Base-by-base conservation (phyloP, 2,888 invertebrate species). In the Diloba caeruleocephala region DNA sequence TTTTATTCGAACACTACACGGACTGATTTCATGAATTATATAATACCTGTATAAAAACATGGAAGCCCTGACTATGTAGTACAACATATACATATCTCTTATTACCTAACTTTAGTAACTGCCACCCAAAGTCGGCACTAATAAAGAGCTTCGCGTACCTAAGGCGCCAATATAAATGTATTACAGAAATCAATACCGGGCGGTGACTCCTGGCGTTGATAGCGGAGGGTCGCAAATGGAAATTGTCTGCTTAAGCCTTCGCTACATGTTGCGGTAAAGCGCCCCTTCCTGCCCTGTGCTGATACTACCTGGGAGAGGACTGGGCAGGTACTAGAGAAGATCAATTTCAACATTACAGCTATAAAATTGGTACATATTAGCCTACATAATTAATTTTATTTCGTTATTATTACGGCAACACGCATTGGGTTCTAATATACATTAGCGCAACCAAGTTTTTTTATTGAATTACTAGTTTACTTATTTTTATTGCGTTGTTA, bases 211-310 rank as follows among this genome's bases (percentile, higher is more conserved):
- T 36, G 31, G n/a, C n/a, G n/a, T 50, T 50, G 57, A 66, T 53
- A 60, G 46, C 43, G 48, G 38, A 45, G 65, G 48, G 29, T 49
- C 45, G 33, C 51, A 64, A 67, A 59, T 71, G 55, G 60, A 60
- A 68, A 55, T 48, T 38, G 41, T 49, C 41, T 44, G 48, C 60
- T 59, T 60, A 59, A 64, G 60, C 50, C 51, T 41, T 44, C 36
- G 51, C 41, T 59, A 54, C 51, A 54, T 41, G 69, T 71, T 59
- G 69, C 54, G 68, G 68, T 54, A 19, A 46, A 17, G 15, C 10
- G 23, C 7, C 26, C 14, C 17, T 10, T 9, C 23, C 28, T 12
- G 7, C n/a, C 25, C 28, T 17, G 9, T 13, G n/a, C 19, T 21
- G 37, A 33, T 36, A 25, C 25, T 48, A 41, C 41, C 33, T 41